A percentile compares a stretch with the other conserved stretches of the same genome.
Conservation (phyloP, 64 coral and sea anemone species). For the Montipora efflorescens region DNA sequence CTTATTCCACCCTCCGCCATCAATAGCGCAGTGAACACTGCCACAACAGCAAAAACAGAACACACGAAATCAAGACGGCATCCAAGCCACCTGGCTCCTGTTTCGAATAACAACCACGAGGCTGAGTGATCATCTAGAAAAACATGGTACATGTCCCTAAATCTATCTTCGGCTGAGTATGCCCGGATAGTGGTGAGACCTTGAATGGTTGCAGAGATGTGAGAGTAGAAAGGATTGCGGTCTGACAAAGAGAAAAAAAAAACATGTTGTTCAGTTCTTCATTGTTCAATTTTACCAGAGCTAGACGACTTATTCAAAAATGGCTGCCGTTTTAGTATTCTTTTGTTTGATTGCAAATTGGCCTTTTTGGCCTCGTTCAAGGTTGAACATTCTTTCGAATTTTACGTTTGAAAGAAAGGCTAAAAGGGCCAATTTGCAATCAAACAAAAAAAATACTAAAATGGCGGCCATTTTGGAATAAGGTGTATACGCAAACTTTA, state of each 20-base stretch:
- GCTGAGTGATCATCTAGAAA: conserved; percentile 82
- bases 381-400: too few species aligned
- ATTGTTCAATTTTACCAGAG: too few species aligned
- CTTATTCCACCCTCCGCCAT: conserved; percentile 78
- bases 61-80: conserved; percentile 82
- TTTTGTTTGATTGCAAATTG: too few species aligned
- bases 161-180: conserved; percentile 80
- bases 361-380: too few species aligned
- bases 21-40: conserved; percentile 69
- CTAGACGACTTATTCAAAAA: too few species aligned
- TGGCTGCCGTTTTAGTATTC: too few species aligned
- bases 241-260: conserved; percentile 46
- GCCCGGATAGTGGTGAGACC: conserved; percentile 94
- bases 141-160: conserved; percentile 58
- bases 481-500: too few species aligned
- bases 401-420: too few species aligned
- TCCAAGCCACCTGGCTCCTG: conserved; percentile 85
- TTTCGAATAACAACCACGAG: conserved; percentile 63
- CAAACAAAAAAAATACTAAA: too few species aligned
- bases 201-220: conserved; percentile 87
- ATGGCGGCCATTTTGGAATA: too few species aligned
- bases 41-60: conserved; percentile 64
- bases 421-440: too few species aligned
- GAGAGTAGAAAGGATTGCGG: conserved; percentile 96
- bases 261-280: too few species aligned